Conservation (phyloP, 1,140 invertebrate genomes). For the Calephelis virginiensis region DNA sequence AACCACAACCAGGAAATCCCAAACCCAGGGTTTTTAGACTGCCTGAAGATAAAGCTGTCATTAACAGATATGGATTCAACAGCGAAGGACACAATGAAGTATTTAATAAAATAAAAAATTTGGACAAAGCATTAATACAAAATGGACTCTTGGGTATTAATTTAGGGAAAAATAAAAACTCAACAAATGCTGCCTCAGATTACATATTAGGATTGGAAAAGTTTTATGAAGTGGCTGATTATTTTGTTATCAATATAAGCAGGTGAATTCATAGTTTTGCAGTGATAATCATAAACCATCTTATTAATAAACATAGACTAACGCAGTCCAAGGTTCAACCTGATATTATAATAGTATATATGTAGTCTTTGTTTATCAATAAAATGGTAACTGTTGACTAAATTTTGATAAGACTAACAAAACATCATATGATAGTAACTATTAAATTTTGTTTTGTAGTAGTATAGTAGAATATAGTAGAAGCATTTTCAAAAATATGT, state of each 20-base stretch:
- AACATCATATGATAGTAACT: background rate
- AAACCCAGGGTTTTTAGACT: constrained; percentile 96
- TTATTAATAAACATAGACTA: too few species aligned
- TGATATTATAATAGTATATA: too few species aligned
- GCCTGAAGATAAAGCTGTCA: constrained; percentile 90
- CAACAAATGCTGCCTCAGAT: constrained; percentile 86
- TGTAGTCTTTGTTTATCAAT: too few species aligned
- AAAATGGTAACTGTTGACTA: too few species aligned
- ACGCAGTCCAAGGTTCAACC: too few species aligned
- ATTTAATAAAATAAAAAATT: constrained; percentile 80
- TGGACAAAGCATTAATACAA: constrained; percentile 78
- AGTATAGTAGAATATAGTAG: too few species aligned
- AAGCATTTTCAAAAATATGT: too few species aligned
- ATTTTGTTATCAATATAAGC: constrained; percentile 94
- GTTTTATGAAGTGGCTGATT: constrained; percentile 89
- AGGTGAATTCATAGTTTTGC: constrained; percentile 69
- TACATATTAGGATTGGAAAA: constrained; percentile 89
- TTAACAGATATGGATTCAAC: constrained; percentile 97
- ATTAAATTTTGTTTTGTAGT: too few species aligned
- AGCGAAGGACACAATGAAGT: constrained; percentile 93
- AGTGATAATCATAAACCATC: background rate
- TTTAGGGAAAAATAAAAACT: constrained; percentile 96
- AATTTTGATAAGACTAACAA: background rate
- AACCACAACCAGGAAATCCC: constrained; percentile 94
- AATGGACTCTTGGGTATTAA: constrained; percentile 91